phyloP scores from a whole-genome alignment of 2,797 vertebrate genomes.

The Acanthurus leucopareius region DNA sequence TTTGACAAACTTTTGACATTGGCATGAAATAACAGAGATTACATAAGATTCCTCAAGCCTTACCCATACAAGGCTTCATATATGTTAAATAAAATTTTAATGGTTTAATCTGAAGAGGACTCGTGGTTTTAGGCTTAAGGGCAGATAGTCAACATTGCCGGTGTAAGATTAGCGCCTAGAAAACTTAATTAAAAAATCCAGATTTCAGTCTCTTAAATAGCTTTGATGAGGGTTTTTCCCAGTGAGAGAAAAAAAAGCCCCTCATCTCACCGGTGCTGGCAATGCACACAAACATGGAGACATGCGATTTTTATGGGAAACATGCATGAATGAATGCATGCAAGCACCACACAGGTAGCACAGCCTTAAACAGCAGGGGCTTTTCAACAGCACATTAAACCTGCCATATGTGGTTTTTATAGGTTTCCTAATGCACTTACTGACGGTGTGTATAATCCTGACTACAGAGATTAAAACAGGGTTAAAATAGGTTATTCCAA shows the following conservation, averaged over 20 bases:
- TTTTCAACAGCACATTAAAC: slow-evolving; percentile 48
- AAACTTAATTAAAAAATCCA: too few species aligned
- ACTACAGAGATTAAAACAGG: background rate
- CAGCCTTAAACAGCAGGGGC: slow-evolving; percentile 30
- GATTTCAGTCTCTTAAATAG: background rate
- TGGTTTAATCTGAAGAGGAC: too few species aligned
- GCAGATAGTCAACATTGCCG: too few species aligned
- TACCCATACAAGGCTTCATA: background rate
- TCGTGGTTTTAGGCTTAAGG: too few species aligned
- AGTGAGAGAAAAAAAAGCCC: background rate
- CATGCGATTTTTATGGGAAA: slow-evolving; percentile 44
- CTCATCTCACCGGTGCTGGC: slow-evolving; percentile 46
- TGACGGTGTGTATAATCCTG: slow-evolving; percentile 1
- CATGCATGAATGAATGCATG: slow-evolving; percentile 24
- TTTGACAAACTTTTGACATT: background rate
- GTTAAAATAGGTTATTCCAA: too few species aligned
- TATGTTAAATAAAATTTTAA: too few species aligned
- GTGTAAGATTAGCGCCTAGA: too few species aligned
- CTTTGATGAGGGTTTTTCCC: slow-evolving; percentile 66
- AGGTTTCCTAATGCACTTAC: slow-evolving; percentile 49
- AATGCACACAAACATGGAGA: slow-evolving; percentile 23
- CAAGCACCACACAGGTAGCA: slow-evolving; percentile 62
- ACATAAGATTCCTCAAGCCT: background rate
- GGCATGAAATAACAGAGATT: background rate
- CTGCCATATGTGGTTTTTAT: slow-evolving; percentile 44